phyloP scores from a whole-genome alignment of 2,888 invertebrate genomes.

The Drosophila nr. perissopoda region DNA sequence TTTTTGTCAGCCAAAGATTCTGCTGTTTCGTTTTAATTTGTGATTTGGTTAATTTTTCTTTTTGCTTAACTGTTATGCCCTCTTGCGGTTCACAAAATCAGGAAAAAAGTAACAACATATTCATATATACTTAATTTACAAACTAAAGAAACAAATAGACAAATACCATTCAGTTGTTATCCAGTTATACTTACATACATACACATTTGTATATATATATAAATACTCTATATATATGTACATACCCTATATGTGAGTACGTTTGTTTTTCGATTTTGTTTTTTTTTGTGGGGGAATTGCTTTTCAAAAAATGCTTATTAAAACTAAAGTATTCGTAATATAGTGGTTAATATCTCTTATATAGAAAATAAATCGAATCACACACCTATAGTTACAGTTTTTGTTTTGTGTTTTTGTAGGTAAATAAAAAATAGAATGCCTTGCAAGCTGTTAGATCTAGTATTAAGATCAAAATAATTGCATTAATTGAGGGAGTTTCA shows the following conservation, averaged over 20 bases:
- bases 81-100: conserved; percentile 40
- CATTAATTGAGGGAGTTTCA: conserved; percentile 65
- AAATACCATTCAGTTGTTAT: conserved; percentile 12
- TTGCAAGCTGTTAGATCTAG: conserved; percentile 20
- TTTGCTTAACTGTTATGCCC: conserved; percentile 38
- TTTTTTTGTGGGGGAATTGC: conserved; percentile 18
- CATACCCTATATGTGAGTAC: conserved; percentile 2
- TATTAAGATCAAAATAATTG: conserved; percentile 61
- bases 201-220: background rate
- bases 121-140: conserved; percentile 7
- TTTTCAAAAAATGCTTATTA: conserved; percentile 18
- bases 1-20: conserved; percentile 26
- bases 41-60: conserved; percentile 27
- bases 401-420: background rate
- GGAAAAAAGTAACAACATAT: conserved; percentile 7
- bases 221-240: conserved; percentile 1
- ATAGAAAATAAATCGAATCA: conserved; percentile 27
- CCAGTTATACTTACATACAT: background rate
- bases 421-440: conserved; percentile 4
- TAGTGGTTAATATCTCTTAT: conserved; percentile 20
- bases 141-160: conserved; percentile 4
- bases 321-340: conserved; percentile 25
- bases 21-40: conserved; percentile 13
- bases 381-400: conserved; percentile 29
- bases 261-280: conserved; percentile 3